Evolutionary conservation across 2,797 vertebrate species (phyloP).

Genomic region (Cuniculus paca): DNA sequence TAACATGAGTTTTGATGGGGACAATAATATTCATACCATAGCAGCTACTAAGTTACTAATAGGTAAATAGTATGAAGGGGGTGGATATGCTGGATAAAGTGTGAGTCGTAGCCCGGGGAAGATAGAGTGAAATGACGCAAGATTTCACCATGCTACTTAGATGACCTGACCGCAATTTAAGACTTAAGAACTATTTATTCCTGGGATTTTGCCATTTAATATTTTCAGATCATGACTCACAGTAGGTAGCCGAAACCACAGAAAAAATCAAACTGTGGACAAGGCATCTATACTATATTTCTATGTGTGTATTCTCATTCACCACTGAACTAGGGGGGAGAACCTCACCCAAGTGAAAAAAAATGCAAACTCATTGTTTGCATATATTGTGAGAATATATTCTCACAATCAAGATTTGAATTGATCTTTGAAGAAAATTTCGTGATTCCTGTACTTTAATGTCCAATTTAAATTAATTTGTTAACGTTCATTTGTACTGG

Average conservation of each 20-base stretch:
- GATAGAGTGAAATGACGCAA: not conserved
- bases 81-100: not conserved
- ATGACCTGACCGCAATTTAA: not conserved
- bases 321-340: not conserved
- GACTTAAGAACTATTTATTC: not conserved
- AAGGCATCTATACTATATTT: not conserved
- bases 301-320: conserved; percentile 24
- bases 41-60: not conserved
- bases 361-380: not conserved
- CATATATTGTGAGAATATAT: too few relatives aligned
- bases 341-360: not conserved
- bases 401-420: conserved; percentile 25
- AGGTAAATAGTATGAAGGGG: not conserved
- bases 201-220: not conserved
- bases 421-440: not conserved
- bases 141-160: not conserved
- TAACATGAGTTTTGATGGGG: not conserved
- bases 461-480: conserved; percentile 4
- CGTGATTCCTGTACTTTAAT: not conserved
- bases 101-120: not conserved
- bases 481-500: not conserved
- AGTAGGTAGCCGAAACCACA: not conserved
- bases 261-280: not conserved
- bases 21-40: not conserved
- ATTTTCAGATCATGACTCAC: not conserved